These are phyloP conservation scores for Paramormyrops hopkinsi DNA, from an alignment of 2,797 vertebrate species.

Conservation along the genomic window DNA sequence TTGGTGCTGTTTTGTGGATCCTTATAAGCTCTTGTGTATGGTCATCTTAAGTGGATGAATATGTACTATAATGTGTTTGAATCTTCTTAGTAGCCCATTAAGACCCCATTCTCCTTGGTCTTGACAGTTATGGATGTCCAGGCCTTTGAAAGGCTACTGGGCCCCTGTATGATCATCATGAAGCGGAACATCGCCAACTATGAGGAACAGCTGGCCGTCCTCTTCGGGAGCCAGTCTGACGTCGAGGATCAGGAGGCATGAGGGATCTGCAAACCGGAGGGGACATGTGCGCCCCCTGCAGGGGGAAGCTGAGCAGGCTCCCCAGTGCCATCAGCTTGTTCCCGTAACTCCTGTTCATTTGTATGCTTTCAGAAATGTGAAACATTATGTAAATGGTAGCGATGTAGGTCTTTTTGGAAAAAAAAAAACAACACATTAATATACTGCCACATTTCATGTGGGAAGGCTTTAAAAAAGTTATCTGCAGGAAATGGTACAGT, in stretches of 20 bases:
- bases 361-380: neutral
- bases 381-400: conserved; percentile 1
- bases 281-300: no score
- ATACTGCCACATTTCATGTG: neutral
- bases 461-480: neutral
- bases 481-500: neutral
- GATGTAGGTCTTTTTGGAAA: neutral
- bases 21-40: neutral
- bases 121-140: conserved; percentile 85
- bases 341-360: conserved; percentile 9
- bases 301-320: neutral
- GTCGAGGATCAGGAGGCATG: neutral
- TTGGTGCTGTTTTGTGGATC: neutral
- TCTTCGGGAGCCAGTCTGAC: conserved; percentile 63
- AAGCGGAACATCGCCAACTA: conserved; percentile 94
- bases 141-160: conserved; percentile 90
- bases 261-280: neutral
- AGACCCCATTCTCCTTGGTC: conserved; percentile 1
- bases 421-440: neutral
- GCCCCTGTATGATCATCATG: conserved; percentile 95
- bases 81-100: neutral
- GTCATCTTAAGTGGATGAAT: neutral
- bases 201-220: conserved; percentile 83
- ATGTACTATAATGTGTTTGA: neutral
- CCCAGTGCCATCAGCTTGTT: neutral